A percentile compares a stretch with the other conserved stretches of the same genome.
Conservation (phyloP, 2,888 invertebrate genomes). For the Hydrotaea cyrtoneurina region DNA sequence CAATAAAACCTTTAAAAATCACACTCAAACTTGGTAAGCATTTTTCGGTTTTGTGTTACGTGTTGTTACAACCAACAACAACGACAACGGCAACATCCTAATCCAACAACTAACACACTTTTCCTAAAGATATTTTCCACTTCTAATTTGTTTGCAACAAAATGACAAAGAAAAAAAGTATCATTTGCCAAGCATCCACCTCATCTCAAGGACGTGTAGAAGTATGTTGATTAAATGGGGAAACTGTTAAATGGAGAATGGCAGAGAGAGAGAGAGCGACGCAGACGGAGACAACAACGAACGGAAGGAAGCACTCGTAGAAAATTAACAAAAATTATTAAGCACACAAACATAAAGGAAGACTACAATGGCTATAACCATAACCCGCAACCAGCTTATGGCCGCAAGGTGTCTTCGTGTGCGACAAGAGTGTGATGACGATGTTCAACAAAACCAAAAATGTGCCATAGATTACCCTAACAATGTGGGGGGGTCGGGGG, state of each 20-base stretch:
- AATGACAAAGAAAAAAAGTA: conserved; percentile 13
- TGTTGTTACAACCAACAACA: background rate
- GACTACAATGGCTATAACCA: background rate
- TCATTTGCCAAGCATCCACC: background rate
- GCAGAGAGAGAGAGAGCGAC: background rate
- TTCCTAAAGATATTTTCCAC: conserved; percentile 23
- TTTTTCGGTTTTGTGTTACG: conserved; percentile 10
- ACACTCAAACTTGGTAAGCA: conserved; percentile 66
- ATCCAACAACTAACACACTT: background rate
- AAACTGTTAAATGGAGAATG: background rate
- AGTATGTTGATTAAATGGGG: background rate
- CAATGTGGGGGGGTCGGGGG: conserved; percentile 10
- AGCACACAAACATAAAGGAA: conserved; percentile 5
- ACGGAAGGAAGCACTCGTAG: conserved; percentile 5
- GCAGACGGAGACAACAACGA: background rate
- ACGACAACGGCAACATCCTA: background rate
- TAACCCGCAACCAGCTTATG: background rate
- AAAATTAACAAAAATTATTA: conserved; percentile 40
- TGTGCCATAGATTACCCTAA: conserved; percentile 46
- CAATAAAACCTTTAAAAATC: conserved; percentile 77
- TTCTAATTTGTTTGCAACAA: conserved; percentile 63
- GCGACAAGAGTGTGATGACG: background rate
- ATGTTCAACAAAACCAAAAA: conserved; percentile 13
- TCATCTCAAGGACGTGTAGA: background rate
- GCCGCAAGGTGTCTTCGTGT: conserved; percentile 31